Evolutionary conservation across 2,113 vertebrate genomes (phyloP).

Genomic region (Dasyurus viverrinus): DNA sequence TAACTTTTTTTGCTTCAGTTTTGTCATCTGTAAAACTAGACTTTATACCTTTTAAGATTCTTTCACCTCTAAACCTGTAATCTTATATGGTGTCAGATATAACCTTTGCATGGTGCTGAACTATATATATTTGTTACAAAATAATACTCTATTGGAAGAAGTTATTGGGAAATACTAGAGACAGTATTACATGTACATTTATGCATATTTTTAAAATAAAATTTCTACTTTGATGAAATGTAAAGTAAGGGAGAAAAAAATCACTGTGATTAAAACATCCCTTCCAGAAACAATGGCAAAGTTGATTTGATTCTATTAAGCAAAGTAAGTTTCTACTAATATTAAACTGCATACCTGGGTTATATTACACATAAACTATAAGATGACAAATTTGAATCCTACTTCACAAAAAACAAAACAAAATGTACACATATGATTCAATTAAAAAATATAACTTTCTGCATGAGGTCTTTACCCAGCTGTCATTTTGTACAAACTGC

Average conservation of each 20-base stretch:
- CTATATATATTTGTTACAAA: neutral
- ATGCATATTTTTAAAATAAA: neutral
- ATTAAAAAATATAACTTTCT: conserved; percentile 37
- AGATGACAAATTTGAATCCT: neutral
- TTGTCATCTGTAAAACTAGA: neutral
- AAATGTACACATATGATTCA: neutral
- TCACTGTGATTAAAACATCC: too few species aligned
- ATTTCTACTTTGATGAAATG: neutral
- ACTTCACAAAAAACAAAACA: conserved; percentile 10
- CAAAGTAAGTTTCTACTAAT: conserved; percentile 19
- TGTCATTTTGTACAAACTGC: neutral
- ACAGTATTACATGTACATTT: neutral
- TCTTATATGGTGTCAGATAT: neutral
- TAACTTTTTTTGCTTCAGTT: neutral
- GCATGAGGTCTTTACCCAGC: conserved; percentile 23
- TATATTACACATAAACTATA: conserved; percentile 37
- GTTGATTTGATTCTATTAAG: too few species aligned
- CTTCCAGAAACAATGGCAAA: too few species aligned
- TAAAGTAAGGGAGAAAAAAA: too few species aligned
- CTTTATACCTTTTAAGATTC: neutral
- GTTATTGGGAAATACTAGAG: neutral
- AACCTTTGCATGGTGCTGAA: neutral
- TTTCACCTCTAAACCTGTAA: neutral
- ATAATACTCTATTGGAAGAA: neutral
- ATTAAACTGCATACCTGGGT: neutral